phyloP scores from a whole-genome alignment of 2,113 vertebrate species.

The Centropus unirufus region DNA sequence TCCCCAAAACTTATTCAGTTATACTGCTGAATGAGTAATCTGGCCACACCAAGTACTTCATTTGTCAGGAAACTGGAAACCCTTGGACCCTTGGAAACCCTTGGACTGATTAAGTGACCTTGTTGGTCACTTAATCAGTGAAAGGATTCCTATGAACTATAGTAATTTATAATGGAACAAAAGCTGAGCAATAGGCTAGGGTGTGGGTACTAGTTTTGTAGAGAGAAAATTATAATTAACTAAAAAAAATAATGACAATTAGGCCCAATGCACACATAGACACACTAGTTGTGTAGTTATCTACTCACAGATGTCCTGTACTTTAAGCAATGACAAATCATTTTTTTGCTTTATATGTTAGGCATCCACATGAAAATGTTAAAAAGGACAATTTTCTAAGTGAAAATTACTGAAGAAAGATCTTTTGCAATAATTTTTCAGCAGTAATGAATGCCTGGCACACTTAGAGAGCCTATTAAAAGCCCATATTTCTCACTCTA shows the following conservation, averaged over 20 bases:
- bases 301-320: neutral
- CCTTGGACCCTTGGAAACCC: too few relatives aligned
- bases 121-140: neutral
- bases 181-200: neutral
- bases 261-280: neutral
- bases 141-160: neutral
- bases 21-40: neutral
- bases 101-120: too few relatives aligned
- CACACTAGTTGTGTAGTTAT: neutral
- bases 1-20: neutral
- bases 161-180: neutral
- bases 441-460: neutral
- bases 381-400: neutral
- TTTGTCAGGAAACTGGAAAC: neutral
- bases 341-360: neutral
- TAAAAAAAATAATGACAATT: neutral
- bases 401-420: constrained; percentile 49
- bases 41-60: neutral
- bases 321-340: neutral
- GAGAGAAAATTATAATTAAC: neutral
- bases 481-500: neutral
- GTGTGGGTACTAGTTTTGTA: neutral
- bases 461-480: neutral
- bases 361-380: neutral
- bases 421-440: constrained; percentile 10